These are phyloP conservation scores for Drosophila grimshawi DNA, from an alignment of 1,140 invertebrate species.

Conservation along the genomic window DNA sequence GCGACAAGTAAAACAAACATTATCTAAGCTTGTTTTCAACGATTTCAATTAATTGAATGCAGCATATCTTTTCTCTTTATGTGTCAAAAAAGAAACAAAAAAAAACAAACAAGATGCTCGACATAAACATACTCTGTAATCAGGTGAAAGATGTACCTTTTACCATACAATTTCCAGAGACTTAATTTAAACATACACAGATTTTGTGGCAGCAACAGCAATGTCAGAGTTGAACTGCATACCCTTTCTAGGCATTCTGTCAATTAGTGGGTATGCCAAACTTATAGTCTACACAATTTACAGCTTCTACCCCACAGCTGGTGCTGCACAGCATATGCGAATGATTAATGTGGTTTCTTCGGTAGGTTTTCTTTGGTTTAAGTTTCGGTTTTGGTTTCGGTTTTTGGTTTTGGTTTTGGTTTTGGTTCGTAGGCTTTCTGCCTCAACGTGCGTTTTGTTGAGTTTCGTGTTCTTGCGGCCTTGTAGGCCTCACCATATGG, in stretches of 20 bases:
- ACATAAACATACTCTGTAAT: neutral
- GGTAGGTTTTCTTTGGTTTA: slow-evolving; percentile 23
- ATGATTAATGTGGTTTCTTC: slow-evolving; percentile 74
- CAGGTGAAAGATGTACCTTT: too few species aligned
- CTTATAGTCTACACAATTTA: slow-evolving; percentile 38
- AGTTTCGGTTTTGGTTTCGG: slow-evolving; percentile 25
- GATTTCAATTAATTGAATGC: slow-evolving; percentile 80
- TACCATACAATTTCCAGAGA: neutral
- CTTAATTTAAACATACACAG: too few species aligned
- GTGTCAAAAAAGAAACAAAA: slow-evolving; percentile 45
- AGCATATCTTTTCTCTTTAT: slow-evolving; percentile 56
- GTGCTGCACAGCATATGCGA: slow-evolving; percentile 46
- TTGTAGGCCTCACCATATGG: slow-evolving; percentile 37
- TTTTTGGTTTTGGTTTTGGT: neutral
- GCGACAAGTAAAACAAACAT: slow-evolving; percentile 67
- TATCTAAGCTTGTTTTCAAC: slow-evolving; percentile 72
- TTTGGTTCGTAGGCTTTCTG: neutral
- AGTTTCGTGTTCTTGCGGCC: slow-evolving; percentile 13
- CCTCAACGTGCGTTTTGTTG: neutral
- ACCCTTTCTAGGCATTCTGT: too few species aligned
- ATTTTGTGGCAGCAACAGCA: too few species aligned
- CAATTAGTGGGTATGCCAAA: slow-evolving; percentile 17
- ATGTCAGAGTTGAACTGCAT: too few species aligned
- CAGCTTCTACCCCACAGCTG: slow-evolving; percentile 15
- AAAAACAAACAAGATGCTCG: too few species aligned